Base-by-base conservation (phyloP, 2,113 vertebrate genomes). In the Psittacula cyanocephala region DNA sequence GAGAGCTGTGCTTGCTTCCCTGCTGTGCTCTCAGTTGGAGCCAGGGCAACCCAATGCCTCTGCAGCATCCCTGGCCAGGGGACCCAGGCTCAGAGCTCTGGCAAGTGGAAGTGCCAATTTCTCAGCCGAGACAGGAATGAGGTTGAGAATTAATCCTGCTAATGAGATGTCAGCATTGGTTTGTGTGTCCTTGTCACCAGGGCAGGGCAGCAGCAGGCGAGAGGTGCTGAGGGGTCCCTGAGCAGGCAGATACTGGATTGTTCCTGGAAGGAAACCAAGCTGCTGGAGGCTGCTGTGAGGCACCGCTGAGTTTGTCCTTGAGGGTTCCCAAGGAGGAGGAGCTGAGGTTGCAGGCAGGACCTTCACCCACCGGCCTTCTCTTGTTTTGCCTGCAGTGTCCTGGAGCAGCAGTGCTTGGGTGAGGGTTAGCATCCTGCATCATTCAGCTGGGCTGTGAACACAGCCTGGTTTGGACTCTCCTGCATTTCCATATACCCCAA, bases 111-210 rank as follows among this genome's bases (percentile, higher is more conserved):
- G 53, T 17, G 53, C 65, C 13, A 16, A 4, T n/a, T 33, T 33
- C 49, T 62, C 60, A 55, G 13, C 52, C 0, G 3, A 70, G 92
- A 74, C 75, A 55, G 50, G 70, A 75, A 65, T 1, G 25, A 62
- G 62, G 60, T 8, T 64, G 75, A 15, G 84, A 88, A 88, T 88
- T 49, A 85, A 74, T 78, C 62, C 90, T 86, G 81, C 84, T 95
- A 91, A 96, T 92, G 91, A 95, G 90, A 57, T 41, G 83, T 92
- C 93, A 84, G 68, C 69, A 67, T 70, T 22, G n/a, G 93, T 96
- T 94, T 95, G 93, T 31, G 7, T 78, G 86, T 35, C 89, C 93
- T 95, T 94, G 93, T 96, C 91, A 80, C n/a, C 16, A 4, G 28
- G 77, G 72, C 69, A 82, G 82, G 76, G 69, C 43, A 69, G 60